Percentiles rank a stretch among this genome's conserved stretches.
phyloP scores from a whole-genome alignment of 37 sponge, comb jelly and placozoan species.

The Bolinopsis microptera region DNA sequence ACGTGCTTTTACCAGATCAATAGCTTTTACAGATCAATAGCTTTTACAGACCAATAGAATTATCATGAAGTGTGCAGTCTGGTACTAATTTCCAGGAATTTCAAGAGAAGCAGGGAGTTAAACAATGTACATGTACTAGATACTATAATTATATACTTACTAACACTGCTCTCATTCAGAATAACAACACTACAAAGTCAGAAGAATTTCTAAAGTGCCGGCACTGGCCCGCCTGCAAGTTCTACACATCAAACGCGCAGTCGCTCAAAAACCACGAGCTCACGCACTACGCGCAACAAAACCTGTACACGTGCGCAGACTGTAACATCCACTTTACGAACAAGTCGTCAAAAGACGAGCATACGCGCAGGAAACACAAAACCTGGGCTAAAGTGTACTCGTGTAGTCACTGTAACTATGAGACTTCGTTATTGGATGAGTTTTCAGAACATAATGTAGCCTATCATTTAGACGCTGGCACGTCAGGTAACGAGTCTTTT shows the following conservation, averaged over 20 bases:
- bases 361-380: conserved; percentile 18
- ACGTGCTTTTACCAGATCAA: no score
- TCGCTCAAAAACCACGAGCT: conserved; percentile 45
- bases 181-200: background rate
- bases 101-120: no score
- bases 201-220: background rate
- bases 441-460: conserved; percentile 27
- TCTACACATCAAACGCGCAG: conserved; percentile 12
- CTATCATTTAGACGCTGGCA: conserved; percentile 13
- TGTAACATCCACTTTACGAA: conserved; percentile 50
- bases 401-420: conserved; percentile 52
- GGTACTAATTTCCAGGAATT: no score
- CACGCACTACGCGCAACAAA: conserved; percentile 27
- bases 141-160: no score
- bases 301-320: conserved; percentile 27
- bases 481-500: background rate
- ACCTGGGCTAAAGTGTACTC: conserved; percentile 61
- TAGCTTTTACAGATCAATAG: no score
- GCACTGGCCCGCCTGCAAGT: conserved; percentile 45
- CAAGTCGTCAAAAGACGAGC: conserved; percentile 13
- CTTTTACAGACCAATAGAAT: no score
- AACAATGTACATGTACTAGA: no score
- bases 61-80: no score
- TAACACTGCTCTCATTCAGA: no score
- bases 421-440: conserved; percentile 45